phyloP scores from a whole-genome alignment of 2,797 vertebrate species.

The Falco berigora region DNA sequence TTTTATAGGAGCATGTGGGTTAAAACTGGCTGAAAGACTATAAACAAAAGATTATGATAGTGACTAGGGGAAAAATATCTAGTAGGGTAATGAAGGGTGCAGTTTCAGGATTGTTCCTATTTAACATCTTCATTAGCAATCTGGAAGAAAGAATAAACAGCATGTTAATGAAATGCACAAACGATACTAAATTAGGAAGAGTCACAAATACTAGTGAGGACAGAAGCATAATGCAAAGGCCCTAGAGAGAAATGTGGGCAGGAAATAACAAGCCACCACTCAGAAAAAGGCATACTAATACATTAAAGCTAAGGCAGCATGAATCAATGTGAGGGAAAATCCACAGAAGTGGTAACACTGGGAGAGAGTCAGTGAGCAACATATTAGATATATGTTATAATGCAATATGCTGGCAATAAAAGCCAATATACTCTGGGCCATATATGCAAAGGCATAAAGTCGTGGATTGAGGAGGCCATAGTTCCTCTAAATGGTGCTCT shows the following conservation, averaged over 20 bases:
- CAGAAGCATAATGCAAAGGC: constrained; percentile 5
- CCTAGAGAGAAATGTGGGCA: neutral
- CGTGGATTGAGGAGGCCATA: neutral
- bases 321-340: neutral
- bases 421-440: neutral
- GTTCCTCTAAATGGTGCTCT: neutral
- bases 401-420: neutral
- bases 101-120: constrained; percentile 61
- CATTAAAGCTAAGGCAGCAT: neutral
- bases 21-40: constrained; percentile 38
- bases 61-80: constrained; percentile 47
- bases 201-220: constrained; percentile 28
- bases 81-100: constrained; percentile 54
- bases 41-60: constrained; percentile 56
- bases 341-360: neutral
- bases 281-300: neutral
- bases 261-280: neutral
- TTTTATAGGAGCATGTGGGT: constrained; percentile 37
- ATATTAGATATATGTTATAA: neutral
- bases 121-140: constrained; percentile 67
- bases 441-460: neutral
- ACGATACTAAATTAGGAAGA: constrained; percentile 52
- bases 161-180: constrained; percentile 58
- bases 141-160: constrained; percentile 61
- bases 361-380: neutral